phyloP scores from a whole-genome alignment of 2,888 invertebrate genomes.

The Embidobia sp. region DNA sequence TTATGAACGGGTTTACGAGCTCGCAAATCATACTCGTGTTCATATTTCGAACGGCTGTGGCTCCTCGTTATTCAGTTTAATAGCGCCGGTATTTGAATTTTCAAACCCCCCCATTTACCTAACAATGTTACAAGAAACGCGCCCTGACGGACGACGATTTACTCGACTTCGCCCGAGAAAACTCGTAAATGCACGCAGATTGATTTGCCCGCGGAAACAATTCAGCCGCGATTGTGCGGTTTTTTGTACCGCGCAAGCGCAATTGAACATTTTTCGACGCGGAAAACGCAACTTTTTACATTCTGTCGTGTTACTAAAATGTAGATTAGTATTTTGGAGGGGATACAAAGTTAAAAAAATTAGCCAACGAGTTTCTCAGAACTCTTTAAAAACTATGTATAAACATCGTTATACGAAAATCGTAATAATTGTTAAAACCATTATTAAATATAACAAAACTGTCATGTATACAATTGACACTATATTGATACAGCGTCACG shows the following conservation, averaged over 20 bases:
- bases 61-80: conserved; percentile 81
- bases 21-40: conserved; percentile 81
- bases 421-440: too few species aligned
- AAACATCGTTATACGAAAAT: too few species aligned
- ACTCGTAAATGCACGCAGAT: conserved; percentile 40
- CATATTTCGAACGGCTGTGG: conserved; percentile 80
- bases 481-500: too few species aligned
- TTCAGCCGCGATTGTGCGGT: conserved; percentile 16
- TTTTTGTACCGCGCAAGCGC: not conserved
- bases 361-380: too few species aligned
- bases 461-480: too few species aligned
- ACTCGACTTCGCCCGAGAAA: conserved; percentile 25
- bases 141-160: conserved; percentile 33
- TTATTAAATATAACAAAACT: too few species aligned
- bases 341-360: too few species aligned
- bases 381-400: too few species aligned
- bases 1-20: conserved; percentile 82
- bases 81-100: conserved; percentile 81
- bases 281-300: too few species aligned
- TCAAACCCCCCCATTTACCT: conserved; percentile 74
- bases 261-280: too few species aligned
- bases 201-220: conserved; percentile 27
- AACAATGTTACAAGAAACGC: conserved; percentile 62
- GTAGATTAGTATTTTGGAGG: too few species aligned
- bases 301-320: too few species aligned